A percentile compares a stretch with the other conserved stretches of the same genome.
These are phyloP conservation scores for Chloroceryle amazona DNA, from an alignment of 2,797 vertebrate species.

Conservation along the genomic window DNA sequence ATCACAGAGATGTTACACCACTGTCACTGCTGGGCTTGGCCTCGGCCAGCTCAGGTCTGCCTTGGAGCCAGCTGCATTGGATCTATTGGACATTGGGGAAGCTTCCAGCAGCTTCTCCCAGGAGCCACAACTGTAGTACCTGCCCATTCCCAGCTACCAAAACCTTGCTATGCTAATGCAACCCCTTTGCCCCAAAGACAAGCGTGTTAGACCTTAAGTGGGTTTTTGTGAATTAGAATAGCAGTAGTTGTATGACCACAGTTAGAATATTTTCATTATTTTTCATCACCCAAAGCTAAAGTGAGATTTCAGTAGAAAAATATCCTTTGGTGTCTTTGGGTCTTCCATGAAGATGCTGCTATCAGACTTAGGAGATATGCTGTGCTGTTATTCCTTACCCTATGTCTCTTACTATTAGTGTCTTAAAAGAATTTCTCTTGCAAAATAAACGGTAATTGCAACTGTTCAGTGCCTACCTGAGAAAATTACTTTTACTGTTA, in stretches of 20 bases:
- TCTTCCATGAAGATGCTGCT: background rate
- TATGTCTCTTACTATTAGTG: constrained; percentile 31
- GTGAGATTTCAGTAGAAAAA: constrained; percentile 12
- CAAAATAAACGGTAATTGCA: constrained; percentile 61
- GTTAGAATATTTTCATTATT: constrained; percentile 21
- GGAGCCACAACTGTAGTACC: background rate
- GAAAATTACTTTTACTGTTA: constrained; percentile 65
- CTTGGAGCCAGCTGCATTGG: background rate
- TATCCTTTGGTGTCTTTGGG: background rate
- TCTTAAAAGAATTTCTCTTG: constrained; percentile 34
- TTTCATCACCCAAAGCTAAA: constrained; percentile 3
- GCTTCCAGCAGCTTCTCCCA: background rate
- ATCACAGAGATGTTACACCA: background rate
- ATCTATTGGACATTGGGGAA: background rate
- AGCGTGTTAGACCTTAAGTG: background rate
- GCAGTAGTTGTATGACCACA: background rate
- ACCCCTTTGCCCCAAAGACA: background rate
- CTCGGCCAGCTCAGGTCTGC: background rate
- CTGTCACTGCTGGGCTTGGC: background rate
- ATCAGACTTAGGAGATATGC: constrained; percentile 15
- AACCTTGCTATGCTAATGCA: background rate
- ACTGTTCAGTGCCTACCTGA: constrained; percentile 48
- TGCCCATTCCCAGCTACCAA: too few species aligned
- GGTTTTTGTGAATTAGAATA: background rate
- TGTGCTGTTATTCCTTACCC: constrained; percentile 50